Evolutionary conservation across 2,888 invertebrate species (phyloP).

Genomic region (Chrysotoxum bicinctum): DNA sequence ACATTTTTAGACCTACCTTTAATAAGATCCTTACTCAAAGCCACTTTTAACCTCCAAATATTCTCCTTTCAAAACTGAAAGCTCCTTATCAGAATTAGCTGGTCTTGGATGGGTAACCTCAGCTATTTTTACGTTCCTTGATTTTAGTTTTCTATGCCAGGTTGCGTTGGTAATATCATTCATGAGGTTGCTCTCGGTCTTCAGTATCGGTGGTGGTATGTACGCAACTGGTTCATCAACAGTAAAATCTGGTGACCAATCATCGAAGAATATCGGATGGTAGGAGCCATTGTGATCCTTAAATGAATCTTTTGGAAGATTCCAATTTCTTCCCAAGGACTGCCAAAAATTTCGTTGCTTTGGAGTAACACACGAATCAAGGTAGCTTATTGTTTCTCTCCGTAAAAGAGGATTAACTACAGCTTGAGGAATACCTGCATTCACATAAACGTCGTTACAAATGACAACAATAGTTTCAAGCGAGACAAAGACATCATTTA

Average conservation of each 20-base stretch:
- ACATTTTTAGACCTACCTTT: not conserved
- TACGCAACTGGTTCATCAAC: constrained; percentile 88
- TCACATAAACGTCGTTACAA: constrained; percentile 93
- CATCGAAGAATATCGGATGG: constrained; percentile 97
- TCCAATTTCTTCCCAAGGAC: constrained; percentile 97
- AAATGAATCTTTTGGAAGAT: constrained; percentile 96
- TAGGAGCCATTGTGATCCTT: constrained; percentile 94
- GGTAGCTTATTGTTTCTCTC: constrained; percentile 94
- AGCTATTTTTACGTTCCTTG: constrained; percentile 88
- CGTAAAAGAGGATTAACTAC: constrained; percentile 95
- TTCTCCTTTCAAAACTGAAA: constrained; percentile 97
- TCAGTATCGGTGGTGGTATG: constrained; percentile 77
- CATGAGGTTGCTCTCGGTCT: constrained; percentile 66
- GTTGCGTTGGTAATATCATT: constrained; percentile 79
- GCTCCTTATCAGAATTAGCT: constrained; percentile 98
- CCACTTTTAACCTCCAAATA: constrained; percentile 90
- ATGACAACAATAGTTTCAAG: constrained; percentile 98
- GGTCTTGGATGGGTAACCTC: constrained; percentile 96
- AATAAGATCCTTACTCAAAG: not conserved
- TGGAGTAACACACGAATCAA: constrained; percentile 96
- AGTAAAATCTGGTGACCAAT: constrained; percentile 95
- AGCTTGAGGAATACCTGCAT: constrained; percentile 90
- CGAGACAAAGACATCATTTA: constrained; percentile 98
- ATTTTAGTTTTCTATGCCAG: constrained; percentile 87
- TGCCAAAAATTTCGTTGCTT: constrained; percentile 98